phyloP scores from a whole-genome alignment of 2,113 vertebrate genomes.

The Cyprichromis sp. region DNA sequence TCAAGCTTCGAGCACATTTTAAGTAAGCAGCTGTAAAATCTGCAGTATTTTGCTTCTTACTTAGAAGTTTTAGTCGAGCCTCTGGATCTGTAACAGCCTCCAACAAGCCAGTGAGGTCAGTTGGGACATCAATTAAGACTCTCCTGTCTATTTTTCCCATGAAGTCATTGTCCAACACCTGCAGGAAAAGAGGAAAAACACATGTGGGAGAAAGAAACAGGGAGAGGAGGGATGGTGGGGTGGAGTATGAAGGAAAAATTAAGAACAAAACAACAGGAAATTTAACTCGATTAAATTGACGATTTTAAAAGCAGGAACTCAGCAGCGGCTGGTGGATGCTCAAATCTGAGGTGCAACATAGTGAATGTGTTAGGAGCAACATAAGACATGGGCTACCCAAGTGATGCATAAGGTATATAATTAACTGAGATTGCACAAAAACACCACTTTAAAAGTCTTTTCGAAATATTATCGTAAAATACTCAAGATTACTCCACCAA shows the following conservation, averaged over 20 bases:
- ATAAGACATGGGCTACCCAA: background rate
- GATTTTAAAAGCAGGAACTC: background rate
- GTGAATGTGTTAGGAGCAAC: background rate
- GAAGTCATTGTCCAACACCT: conserved; percentile 65
- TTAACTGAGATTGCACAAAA: background rate
- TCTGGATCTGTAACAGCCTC: conserved; percentile 69
- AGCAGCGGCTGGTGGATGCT: background rate
- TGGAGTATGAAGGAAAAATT: background rate
- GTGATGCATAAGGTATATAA: background rate
- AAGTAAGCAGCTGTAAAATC: background rate
- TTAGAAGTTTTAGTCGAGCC: conserved; percentile 57
- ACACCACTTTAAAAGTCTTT: background rate
- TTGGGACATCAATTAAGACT: conserved; percentile 49
- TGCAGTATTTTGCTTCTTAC: conserved; percentile 2
- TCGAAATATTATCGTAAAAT: background rate
- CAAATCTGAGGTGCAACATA: background rate
- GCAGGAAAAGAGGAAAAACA: background rate
- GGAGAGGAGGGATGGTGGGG: background rate
- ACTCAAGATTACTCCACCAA: background rate
- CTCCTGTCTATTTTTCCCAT: conserved; percentile 61
- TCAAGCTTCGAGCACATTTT: background rate
- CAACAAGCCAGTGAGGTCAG: conserved; percentile 52
- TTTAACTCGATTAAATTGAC: background rate
- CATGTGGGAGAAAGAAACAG: background rate
- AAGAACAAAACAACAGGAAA: background rate